These are phyloP conservation scores for Plusia festucae DNA, from an alignment of 2,888 invertebrate species.

Conservation along the genomic window DNA sequence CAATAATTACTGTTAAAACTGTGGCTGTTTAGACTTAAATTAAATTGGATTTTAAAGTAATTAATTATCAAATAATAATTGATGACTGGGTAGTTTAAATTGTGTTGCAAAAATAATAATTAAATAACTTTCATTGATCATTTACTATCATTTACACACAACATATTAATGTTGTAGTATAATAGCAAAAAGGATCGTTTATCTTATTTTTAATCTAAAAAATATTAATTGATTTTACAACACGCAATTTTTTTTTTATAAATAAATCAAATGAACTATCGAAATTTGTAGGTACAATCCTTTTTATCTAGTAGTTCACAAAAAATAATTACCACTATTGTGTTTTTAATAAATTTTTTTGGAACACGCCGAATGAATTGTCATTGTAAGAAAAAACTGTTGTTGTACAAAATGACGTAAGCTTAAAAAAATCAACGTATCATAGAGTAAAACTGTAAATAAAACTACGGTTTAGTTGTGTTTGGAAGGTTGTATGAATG, in stretches of 20 bases:
- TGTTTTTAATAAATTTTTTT: conserved; percentile 48
- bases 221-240: conserved; percentile 9
- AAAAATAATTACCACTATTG: conserved; percentile 42
- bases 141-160: conserved; percentile 16
- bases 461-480: conserved; percentile 16
- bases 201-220: conserved; percentile 6
- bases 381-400: conserved; percentile 39
- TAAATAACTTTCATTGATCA: conserved; percentile 10
- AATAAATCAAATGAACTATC: conserved; percentile 13
- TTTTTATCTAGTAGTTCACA: conserved; percentile 20
- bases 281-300: conserved; percentile 4
- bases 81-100: no score
- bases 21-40: no score
- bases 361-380: conserved; percentile 36
- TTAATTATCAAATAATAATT: no score
- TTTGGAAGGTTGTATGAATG: conserved; percentile 26
- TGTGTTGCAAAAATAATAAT: conserved; percentile 26
- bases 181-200: not conserved
- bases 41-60: no score
- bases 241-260: conserved; percentile 29
- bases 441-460: conserved; percentile 33
- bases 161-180: not conserved
- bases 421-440: conserved; percentile 2
- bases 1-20: no score
- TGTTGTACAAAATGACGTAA: not conserved